Evolutionary conservation across 2,888 invertebrate genomes (phyloP).

Genomic region (Entomobrya proxima): DNA sequence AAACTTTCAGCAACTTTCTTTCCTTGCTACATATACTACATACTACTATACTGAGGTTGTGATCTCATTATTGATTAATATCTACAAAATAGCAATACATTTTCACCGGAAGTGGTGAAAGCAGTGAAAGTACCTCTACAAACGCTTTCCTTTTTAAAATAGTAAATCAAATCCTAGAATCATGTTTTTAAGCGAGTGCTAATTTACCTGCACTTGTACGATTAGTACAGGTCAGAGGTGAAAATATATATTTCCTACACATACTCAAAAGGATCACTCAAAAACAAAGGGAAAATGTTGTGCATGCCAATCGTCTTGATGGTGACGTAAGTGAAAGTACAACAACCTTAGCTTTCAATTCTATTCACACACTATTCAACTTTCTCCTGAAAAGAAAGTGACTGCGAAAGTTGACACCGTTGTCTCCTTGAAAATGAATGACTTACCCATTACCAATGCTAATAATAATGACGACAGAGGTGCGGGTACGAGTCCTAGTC

Average conservation of each 20-base stretch:
- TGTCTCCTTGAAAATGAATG: neutral
- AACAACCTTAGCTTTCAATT: neutral
- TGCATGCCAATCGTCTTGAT: constrained; percentile 62
- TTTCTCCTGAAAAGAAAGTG: neutral
- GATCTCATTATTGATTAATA: neutral
- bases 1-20: no score
- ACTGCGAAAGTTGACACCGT: neutral
- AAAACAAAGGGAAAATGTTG: constrained; percentile 23
- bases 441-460: no score
- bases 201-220: no score
- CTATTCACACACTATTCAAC: neutral
- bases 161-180: no score
- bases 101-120: constrained; percentile 10
- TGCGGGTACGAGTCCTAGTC: constrained; percentile 60
- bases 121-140: neutral
- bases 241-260: neutral
- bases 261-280: neutral
- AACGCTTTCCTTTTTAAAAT: no score
- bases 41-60: neutral
- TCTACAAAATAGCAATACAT: neutral
- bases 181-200: no score
- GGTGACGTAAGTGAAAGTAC: constrained; percentile 64
- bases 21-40: no score
- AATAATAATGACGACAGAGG: neutral
- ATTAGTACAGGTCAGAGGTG: neutral